Evolutionary conservation across 1,140 invertebrate genomes (phyloP).

Genomic region (Andrena cerasifolii): DNA sequence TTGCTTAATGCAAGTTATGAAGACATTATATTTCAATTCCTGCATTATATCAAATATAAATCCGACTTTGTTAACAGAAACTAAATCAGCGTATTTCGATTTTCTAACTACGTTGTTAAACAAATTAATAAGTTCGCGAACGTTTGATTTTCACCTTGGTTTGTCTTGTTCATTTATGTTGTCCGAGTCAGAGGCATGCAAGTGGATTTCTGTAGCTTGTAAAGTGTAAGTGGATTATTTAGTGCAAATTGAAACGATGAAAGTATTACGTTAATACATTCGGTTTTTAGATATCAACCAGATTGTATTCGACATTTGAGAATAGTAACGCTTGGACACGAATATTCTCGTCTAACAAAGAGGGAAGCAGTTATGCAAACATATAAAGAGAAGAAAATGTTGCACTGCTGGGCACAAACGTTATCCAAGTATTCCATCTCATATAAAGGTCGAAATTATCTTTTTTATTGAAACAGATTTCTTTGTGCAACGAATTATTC

Average conservation of each 20-base stretch:
- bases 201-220: constrained; percentile 55
- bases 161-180: constrained; percentile 71
- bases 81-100: constrained; percentile 52
- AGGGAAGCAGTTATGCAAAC: constrained; percentile 44
- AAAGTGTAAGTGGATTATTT: constrained; percentile 60
- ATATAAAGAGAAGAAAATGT: constrained; percentile 60
- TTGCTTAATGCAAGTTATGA: constrained; percentile 65
- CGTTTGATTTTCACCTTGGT: constrained; percentile 71
- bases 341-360: constrained; percentile 69
- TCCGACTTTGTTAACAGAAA: constrained; percentile 36
- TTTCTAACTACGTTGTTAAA: constrained; percentile 57
- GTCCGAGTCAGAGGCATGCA: constrained; percentile 55
- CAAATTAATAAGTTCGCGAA: constrained; percentile 68
- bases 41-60: constrained; percentile 21
- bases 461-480: neutral
- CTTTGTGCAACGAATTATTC: too few species aligned
- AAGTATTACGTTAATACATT: constrained; percentile 3
- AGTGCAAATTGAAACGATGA: neutral
- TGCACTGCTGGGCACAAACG: constrained; percentile 71
- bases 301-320: constrained; percentile 64
- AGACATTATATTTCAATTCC: constrained; percentile 61
- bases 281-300: constrained; percentile 56
- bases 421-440: constrained; percentile 68
- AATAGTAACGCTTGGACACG: constrained; percentile 67
- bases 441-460: constrained; percentile 64